Conservation (phyloP, 37 sponge, comb jelly and placozoan species). For the Ianthella basta region DNA sequence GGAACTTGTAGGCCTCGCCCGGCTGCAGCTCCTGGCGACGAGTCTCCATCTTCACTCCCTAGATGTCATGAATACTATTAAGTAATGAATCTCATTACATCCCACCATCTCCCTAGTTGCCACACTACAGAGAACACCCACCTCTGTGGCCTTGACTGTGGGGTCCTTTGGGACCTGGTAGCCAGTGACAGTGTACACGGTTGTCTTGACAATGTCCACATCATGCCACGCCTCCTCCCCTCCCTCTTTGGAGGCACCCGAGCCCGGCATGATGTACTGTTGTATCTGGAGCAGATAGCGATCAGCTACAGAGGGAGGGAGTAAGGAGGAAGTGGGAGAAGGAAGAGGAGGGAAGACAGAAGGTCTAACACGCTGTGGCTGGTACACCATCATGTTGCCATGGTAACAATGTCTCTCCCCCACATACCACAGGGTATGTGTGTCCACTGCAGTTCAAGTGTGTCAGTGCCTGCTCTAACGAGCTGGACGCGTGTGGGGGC, state of each 20-base stretch:
- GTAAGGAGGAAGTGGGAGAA: no score
- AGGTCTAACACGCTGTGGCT: no score
- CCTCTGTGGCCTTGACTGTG: neutral
- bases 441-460: constrained; percentile 97
- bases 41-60: constrained; percentile 14
- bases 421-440: constrained; percentile 80
- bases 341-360: constrained; percentile 10
- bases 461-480: constrained; percentile 91
- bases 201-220: constrained; percentile 79
- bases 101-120: no score
- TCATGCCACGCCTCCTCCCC: constrained; percentile 76
- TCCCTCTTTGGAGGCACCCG: constrained; percentile 46
- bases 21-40: constrained; percentile 83
- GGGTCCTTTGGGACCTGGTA: constrained; percentile 60
- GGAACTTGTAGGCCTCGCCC: constrained; percentile 95
- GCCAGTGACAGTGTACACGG: constrained; percentile 77
- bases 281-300: constrained; percentile 85
- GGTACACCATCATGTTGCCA: no score
- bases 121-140: neutral
- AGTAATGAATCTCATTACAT: neutral
- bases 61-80: neutral
- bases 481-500: constrained; percentile 93
- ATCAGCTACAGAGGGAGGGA: constrained; percentile 66
- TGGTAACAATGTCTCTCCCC: neutral
- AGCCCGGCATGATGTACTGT: constrained; percentile 56